Evolutionary conservation across 2,797 vertebrate species (phyloP), one percentile per base, ranked within the genome.

Genomic region (Ptychobarbus kaznakovi): DNA sequence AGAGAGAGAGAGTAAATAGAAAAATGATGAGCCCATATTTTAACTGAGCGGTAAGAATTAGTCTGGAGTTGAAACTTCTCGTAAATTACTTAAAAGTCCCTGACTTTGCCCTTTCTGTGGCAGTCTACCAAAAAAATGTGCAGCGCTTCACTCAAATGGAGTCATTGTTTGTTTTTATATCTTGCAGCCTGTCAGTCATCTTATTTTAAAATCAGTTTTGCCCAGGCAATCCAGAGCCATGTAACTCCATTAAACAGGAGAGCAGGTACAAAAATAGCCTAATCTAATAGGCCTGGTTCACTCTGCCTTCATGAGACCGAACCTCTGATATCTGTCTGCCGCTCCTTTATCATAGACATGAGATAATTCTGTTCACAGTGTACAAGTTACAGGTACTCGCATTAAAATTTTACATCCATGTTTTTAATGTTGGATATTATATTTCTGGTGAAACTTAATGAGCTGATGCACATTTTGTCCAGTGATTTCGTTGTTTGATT

Each of bases 241-340:
- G 80, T 91, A 92, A 91, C 85, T 89, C 86, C 83, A 90, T 92
- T 91, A 92, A 90, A 81, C 74, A 82, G 78, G 35, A 68, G 83
- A 81, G 84, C 84, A 88, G 86, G 84, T 91, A 92, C 89, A 90
- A 89, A 90, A 90, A 90, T 88, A 91, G 83, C 86, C 56, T 91
- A 90, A 92, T 92, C 87, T 89, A 92, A 92, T 91, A 87, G 78
- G 58, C 84, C 82, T 88, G 83, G 81, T 84, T 90, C 61, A 63
- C 80, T 86, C 61, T 68, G 81, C 80, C 83, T 86, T 89, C 69
- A 63, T 81, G 70, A 76, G 61, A 75, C 58, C 28, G 63, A 86
- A 65, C 83, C 80, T 81, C 77, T 84, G 46, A 82, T 88, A 83
- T 66, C 65, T 68, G 58, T 40, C 81, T 77, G 69, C 73, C 38